Evolutionary conservation across 1,140 invertebrate species (phyloP), one percentile per base, ranked within the genome.

Genomic region (Coelopa frigida): DNA sequence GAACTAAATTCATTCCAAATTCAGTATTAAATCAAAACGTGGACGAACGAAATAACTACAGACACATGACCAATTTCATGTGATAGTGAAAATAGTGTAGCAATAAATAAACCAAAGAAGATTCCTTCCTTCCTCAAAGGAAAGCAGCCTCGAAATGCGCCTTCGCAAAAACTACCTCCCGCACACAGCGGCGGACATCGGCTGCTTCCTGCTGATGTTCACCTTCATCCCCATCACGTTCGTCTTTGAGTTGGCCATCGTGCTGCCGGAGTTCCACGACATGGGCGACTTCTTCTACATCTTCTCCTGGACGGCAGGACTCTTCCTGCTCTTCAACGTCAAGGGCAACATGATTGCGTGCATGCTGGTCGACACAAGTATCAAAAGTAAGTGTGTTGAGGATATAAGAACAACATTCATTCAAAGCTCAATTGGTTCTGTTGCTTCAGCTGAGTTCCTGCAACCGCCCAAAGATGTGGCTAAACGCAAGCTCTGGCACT

Each of bases 201-300:
- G 50, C 11, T 65, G 62, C 17, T 63, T 58, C 21, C 44, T 64
- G 7, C 38, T 64, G 3, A 59, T 66, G 2, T 53, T 51, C 1
- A 32, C 57, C n/a, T 66, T 66, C 26, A 46, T 66, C 32, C 62
- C 62, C 12, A 55, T 58, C 38, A 53, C 58, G 3, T 65, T 65
- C 32, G 47, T 66, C 10, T 68, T 65, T 31, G 82, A 85, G 59
- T 52, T 86, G 2, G 78, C 77, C 67, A 56, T 85, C 21, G 82
- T 86, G 7, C 52, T 85, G 31, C 83, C 84, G 1, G 63, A 67
- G n/a, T 65, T 83, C n/a, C 78, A 78, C 54, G 48, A 63, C 29
- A 47, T 63, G 11, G 68, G 68, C 12, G 44, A 58, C 12, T 50
- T 59, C 15, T 37, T 61, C 5, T 58, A 65, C 70, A 50, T 47